Evolutionary conservation across 2,113 vertebrate genomes (phyloP).

Genomic region (Equus quagga): DNA sequence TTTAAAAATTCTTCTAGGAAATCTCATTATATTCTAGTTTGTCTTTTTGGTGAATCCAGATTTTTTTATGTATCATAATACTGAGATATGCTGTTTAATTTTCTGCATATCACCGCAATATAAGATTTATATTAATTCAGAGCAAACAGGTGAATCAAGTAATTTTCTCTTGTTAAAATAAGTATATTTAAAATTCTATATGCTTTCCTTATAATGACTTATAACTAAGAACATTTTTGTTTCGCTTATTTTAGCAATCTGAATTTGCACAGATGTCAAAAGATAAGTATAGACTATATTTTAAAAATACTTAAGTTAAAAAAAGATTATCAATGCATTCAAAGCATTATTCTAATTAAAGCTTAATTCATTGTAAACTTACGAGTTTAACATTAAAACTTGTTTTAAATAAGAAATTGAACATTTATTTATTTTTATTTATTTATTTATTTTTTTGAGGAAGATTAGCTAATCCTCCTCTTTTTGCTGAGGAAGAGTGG

Average conservation of each 20-base stretch:
- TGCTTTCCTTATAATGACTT: constrained; percentile 24
- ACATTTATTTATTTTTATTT: background rate
- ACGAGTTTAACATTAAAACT: constrained; percentile 52
- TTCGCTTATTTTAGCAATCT: constrained; percentile 37
- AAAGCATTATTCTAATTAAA: constrained; percentile 54
- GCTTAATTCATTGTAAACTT: constrained; percentile 47
- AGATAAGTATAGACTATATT: constrained; percentile 12
- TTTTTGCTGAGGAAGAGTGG: too few species aligned
- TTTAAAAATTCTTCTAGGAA: constrained; percentile 8
- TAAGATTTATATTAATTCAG: constrained; percentile 49
- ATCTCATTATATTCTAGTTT: constrained; percentile 39
- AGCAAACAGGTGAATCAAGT: constrained; percentile 33
- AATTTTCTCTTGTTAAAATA: constrained; percentile 53
- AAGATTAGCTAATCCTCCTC: too few species aligned
- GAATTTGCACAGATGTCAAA: constrained; percentile 5
- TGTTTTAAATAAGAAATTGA: constrained; percentile 59
- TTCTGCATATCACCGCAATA: background rate
- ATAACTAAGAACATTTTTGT: constrained; percentile 15
- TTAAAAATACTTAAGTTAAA: constrained; percentile 50
- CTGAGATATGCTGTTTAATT: background rate
- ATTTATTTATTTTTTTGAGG: background rate
- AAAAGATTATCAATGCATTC: constrained; percentile 17
- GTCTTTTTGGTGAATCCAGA: constrained; percentile 16
- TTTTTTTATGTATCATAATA: constrained; percentile 54
- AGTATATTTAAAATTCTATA: constrained; percentile 34